Conservation (phyloP, 2,113 vertebrate genomes). For the Rhabdomys dilectus region DNA sequence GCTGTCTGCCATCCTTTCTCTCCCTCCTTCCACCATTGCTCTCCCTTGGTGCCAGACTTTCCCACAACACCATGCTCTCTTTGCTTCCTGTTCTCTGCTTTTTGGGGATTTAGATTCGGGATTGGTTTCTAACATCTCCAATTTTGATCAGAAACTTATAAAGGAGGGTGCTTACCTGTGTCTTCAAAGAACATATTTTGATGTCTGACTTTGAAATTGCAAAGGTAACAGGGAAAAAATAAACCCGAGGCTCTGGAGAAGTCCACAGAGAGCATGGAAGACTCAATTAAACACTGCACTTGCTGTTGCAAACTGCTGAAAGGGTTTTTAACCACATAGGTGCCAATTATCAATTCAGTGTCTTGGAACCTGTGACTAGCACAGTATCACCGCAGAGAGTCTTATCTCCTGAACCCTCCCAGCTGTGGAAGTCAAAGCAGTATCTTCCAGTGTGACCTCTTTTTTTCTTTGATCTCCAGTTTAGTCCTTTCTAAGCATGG, state of each 20-base stretch:
- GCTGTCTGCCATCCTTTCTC: neutral
- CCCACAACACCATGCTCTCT: neutral
- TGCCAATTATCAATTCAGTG: conserved; percentile 93
- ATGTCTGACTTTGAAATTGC: conserved; percentile 98
- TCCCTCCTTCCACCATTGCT: neutral
- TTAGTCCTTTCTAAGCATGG: neutral
- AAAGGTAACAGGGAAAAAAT: conserved; percentile 96
- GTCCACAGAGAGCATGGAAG: conserved; percentile 90
- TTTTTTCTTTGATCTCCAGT: neutral
- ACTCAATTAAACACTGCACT: neutral
- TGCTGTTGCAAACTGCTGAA: neutral
- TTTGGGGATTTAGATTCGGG: conserved; percentile 95
- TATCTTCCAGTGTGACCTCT: neutral
- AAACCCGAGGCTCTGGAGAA: conserved; percentile 93
- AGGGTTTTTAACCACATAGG: conserved; percentile 97
- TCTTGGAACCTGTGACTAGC: conserved; percentile 92
- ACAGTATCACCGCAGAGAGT: conserved; percentile 95
- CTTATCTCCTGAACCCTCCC: conserved; percentile 93
- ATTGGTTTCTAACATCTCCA: conserved; percentile 96
- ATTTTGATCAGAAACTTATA: conserved; percentile 97
- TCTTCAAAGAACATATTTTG: conserved; percentile 99
- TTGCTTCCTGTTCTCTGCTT: neutral
- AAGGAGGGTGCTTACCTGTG: conserved; percentile 97
- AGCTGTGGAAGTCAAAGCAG: conserved; percentile 95
- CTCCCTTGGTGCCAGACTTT: neutral